Percentiles rank a stretch among this genome's conserved stretches.
These are phyloP conservation scores for Sebastes matsubarae DNA, from an alignment of 2,797 vertebrate species.

Conservation along the genomic window DNA sequence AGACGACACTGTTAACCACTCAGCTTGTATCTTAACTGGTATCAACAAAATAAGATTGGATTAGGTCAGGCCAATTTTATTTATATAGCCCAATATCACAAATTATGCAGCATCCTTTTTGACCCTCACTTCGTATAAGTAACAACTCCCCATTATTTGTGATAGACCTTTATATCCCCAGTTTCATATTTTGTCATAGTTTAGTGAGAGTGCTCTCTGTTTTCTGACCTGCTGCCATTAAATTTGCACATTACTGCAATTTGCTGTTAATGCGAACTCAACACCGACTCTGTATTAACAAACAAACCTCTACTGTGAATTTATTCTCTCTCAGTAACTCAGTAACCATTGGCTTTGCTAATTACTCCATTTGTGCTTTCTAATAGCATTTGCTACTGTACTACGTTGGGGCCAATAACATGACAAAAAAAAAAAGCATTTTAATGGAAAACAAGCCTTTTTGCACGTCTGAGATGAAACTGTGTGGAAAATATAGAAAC, in stretches of 20 bases:
- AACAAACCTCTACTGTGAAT: background rate
- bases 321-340: background rate
- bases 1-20: background rate
- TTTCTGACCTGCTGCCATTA: background rate
- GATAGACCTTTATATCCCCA: background rate
- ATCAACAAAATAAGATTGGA: background rate
- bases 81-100: background rate
- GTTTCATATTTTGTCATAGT: background rate
- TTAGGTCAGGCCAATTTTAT: background rate
- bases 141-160: background rate
- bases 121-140: background rate
- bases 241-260: background rate
- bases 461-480: background rate
- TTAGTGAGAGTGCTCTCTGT: background rate
- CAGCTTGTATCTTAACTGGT: background rate
- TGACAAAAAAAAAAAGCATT: background rate
- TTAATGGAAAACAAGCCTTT: background rate
- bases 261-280: background rate
- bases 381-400: background rate
- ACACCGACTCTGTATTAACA: background rate
- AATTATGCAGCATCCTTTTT: background rate
- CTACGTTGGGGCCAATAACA: background rate
- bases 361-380: background rate
- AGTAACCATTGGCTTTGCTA: background rate
- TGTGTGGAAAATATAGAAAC: background rate